phyloP scores from a whole-genome alignment of 2,888 invertebrate genomes.

The Drosophila formosana region DNA sequence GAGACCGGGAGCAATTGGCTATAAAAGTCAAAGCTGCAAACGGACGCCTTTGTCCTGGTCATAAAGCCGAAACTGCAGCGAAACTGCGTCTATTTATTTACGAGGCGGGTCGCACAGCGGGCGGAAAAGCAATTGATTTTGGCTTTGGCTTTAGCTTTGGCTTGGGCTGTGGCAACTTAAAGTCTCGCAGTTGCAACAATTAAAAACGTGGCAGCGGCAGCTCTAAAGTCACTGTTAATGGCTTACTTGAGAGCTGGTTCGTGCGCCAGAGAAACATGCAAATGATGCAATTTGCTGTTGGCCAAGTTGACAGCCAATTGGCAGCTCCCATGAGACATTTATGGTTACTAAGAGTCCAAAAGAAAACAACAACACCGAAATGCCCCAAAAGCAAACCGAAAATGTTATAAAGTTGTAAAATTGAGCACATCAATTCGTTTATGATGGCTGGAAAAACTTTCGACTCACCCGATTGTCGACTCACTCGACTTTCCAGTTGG shows the following conservation, averaged over 20 bases:
- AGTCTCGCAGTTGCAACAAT: constrained; percentile 62
- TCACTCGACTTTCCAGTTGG: constrained; percentile 18
- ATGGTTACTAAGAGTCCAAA: not conserved
- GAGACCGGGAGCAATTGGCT: constrained; percentile 29
- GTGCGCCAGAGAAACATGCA: constrained; percentile 9
- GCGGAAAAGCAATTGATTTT: constrained; percentile 69
- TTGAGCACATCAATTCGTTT: constrained; percentile 64
- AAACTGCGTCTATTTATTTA: constrained; percentile 66
- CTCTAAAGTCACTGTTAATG: constrained; percentile 73
- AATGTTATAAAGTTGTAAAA: constrained; percentile 63
- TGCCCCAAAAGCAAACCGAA: constrained; percentile 18
- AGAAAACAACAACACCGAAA: not conserved
- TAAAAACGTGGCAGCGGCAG: constrained; percentile 65
- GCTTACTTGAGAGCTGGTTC: constrained; percentile 56
- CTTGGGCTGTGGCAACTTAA: constrained; percentile 34
- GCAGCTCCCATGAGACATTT: constrained; percentile 25
- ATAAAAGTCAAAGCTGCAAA: constrained; percentile 70
- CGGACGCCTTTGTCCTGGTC: constrained; percentile 72
- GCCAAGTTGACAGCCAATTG: constrained; percentile 42
- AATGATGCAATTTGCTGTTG: constrained; percentile 24
- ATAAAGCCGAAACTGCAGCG: constrained; percentile 56
- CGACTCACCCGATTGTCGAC: constrained; percentile 17
- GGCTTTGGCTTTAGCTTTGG: constrained; percentile 30
- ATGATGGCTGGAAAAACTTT: constrained; percentile 46
- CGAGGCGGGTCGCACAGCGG: constrained; percentile 71